These are phyloP conservation scores for Opisthograptis luteolata DNA, from an alignment of 2,888 invertebrate species.

Conservation along the genomic window DNA sequence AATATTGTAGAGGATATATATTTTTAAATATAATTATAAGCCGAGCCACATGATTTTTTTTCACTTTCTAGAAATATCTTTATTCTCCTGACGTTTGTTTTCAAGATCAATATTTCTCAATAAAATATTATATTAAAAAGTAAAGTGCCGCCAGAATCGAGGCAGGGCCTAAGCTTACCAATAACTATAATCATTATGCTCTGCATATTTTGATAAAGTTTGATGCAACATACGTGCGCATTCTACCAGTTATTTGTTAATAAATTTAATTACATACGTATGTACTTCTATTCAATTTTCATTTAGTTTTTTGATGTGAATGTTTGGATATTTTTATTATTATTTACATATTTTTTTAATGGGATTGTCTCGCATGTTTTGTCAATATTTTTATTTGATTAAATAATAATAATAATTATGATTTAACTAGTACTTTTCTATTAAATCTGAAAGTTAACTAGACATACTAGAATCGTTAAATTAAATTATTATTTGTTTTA, in stretches of 20 bases:
- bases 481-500: neutral
- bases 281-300: no score
- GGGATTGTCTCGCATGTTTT: conserved; percentile 19
- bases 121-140: no score
- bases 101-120: no score
- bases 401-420: neutral
- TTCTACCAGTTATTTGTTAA: neutral
- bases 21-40: no score
- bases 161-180: no score
- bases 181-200: no score
- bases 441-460: conserved; percentile 5
- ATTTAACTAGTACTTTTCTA: conserved; percentile 2
- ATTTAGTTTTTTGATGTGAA: conserved; percentile 15
- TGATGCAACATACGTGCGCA: neutral
- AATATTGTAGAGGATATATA: no score
- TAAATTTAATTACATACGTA: neutral
- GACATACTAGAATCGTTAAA: conserved; percentile 8
- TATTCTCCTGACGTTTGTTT: no score
- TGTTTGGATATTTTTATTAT: conserved; percentile 10
- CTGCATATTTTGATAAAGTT: neutral
- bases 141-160: no score
- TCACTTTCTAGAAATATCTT: no score
- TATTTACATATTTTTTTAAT: neutral
- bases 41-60: no score
- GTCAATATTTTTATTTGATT: neutral